Evolutionary conservation across 2,888 invertebrate species (phyloP).

Genomic region (Hylaea fasciaria): DNA sequence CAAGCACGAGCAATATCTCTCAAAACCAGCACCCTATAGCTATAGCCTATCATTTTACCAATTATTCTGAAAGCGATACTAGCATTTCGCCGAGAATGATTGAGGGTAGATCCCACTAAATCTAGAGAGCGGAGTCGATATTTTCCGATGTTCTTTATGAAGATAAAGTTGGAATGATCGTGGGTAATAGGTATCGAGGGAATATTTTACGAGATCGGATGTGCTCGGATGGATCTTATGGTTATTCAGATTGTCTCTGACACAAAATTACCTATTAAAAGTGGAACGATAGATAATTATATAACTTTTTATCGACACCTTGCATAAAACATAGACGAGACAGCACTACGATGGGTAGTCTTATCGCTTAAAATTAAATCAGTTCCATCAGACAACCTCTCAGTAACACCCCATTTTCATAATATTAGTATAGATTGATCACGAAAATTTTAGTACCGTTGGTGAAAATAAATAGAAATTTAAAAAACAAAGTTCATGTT

Average conservation of each 20-base stretch:
- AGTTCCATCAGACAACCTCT: no score
- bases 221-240: conserved; percentile 8
- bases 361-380: no score
- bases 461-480: no score
- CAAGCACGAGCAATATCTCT: conserved; percentile 17
- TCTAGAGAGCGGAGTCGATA: conserved; percentile 28
- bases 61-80: conserved; percentile 34
- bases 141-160: conserved; percentile 36
- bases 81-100: conserved; percentile 29
- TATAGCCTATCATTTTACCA: conserved; percentile 37
- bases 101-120: conserved; percentile 28
- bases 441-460: no score
- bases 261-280: not conserved
- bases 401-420: no score
- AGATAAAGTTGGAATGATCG: conserved; percentile 31
- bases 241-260: conserved; percentile 1
- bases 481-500: no score
- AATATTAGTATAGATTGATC: no score
- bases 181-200: conserved; percentile 17
- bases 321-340: no score
- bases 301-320: no score
- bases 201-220: conserved; percentile 21
- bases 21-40: conserved; percentile 14
- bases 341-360: no score
- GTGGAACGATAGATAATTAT: no score